Evolutionary conservation across 2,888 invertebrate species (phyloP).

Genomic region (Chirona hameri): DNA sequence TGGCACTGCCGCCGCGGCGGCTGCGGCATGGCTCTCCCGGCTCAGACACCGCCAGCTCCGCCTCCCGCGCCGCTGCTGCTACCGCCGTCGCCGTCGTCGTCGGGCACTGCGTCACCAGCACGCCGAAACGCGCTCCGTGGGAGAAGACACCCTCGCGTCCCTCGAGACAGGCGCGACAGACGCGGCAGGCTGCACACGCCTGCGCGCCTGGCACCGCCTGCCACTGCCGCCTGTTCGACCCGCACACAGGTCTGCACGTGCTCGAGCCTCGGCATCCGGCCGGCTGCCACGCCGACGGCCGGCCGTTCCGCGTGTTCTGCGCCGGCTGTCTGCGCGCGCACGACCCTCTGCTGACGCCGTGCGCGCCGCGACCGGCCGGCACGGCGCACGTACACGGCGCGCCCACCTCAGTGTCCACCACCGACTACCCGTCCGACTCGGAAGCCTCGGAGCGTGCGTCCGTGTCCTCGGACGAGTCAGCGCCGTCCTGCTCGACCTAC

Average conservation of each 20-base stretch:
- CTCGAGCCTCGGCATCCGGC: neutral
- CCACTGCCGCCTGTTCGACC: slow-evolving; percentile 37
- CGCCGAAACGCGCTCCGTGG: slow-evolving; percentile 24
- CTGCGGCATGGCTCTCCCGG: slow-evolving; percentile 31
- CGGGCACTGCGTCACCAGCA: slow-evolving; percentile 30
- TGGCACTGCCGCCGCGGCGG: slow-evolving; percentile 34
- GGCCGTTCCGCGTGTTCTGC: slow-evolving; percentile 38
- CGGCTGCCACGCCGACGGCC: slow-evolving; percentile 29
- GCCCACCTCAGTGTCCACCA: slow-evolving; percentile 31
- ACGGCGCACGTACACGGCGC: neutral
- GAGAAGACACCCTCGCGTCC: neutral
- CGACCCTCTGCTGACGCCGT: slow-evolving; percentile 35
- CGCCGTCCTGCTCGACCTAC: slow-evolving; percentile 37
- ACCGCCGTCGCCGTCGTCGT: slow-evolving; percentile 27
- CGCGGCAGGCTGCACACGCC: neutral
- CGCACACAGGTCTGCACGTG: neutral
- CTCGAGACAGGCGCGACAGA: too few relatives aligned
- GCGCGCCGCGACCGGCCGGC: neutral
- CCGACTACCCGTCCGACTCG: slow-evolving; percentile 38
- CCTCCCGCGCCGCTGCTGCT: slow-evolving; percentile 35
- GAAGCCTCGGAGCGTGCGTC: slow-evolving; percentile 36
- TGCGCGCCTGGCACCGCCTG: slow-evolving; percentile 31
- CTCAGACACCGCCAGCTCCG: slow-evolving; percentile 37
- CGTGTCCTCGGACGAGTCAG: slow-evolving; percentile 34
- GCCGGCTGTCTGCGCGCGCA: slow-evolving; percentile 37